Base-by-base conservation (phyloP, 2,113 vertebrate genomes). In the Natator depressus region DNA sequence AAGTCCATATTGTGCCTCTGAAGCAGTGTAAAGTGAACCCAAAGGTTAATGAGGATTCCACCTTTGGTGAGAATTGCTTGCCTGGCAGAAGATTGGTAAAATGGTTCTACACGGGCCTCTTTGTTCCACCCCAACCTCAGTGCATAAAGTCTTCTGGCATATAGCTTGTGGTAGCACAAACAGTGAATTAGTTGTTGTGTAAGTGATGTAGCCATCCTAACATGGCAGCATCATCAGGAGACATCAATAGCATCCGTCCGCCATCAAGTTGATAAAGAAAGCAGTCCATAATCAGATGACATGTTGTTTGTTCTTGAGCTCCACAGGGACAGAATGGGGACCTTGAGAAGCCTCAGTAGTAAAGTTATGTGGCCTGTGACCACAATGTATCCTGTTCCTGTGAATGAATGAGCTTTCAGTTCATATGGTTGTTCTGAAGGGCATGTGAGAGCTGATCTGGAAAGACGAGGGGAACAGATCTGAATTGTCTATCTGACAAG, bases 61-160 rank as follows among this genome's bases (percentile, higher is more conserved):
- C 29, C 4, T 0, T 31, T 14, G 31, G 50, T 35, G 50, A 1
- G 0, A 50, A 51, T 19, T 29, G 1, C 16, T 78, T 8, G 3
- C 0, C 87, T 25, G 38, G 4, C 16, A 16, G 1, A 25, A 16
- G 78, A 10, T 5, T 2, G 38, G 29, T 19, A 8, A 5, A 47
- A 84, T 55, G 1, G 2, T n/a, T 42, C 4, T 24, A 24, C 35
- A 72, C 3, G 16, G 35, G 65, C 65, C 65, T n/a, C 65, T 69
- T 69, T 69, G 31, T 12, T 69, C 65, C 35, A 69, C 65, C 35
- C 19, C 2, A 47, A 10, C n/a, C 31, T 3, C 65, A 4, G 0
- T 3, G 12, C 2, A 2, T 75, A 42, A 42, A 49, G 22, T 54
- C 55, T 27, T 59, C 55, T 59, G 10, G 10, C 29, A 5, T 59